phyloP scores from a whole-genome alignment of 1,140 invertebrate genomes.

The Aphis craccivora region DNA sequence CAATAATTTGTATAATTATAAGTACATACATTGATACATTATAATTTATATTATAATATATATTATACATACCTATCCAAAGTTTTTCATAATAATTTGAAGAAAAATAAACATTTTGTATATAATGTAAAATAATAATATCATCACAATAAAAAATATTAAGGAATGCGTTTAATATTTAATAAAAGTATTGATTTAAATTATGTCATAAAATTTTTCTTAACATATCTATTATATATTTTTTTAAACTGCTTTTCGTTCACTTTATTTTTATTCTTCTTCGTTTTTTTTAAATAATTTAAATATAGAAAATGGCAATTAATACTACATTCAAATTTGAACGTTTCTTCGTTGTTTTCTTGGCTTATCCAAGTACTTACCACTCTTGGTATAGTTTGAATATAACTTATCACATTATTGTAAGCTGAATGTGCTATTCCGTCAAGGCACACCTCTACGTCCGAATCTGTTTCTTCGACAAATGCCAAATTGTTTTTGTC shows the following conservation, averaged over 20 bases:
- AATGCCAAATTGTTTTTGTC: constrained; percentile 13
- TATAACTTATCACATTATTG: neutral
- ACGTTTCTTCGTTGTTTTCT: neutral
- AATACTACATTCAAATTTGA: constrained; percentile 1
- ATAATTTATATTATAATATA: neutral
- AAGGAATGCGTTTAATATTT: neutral
- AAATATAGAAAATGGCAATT: neutral
- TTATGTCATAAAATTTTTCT: neutral
- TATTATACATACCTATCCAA: too few species aligned
- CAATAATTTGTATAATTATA: neutral
- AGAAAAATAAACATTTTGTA: too few species aligned
- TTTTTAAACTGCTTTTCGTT: constrained; percentile 38
- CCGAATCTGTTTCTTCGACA: constrained; percentile 21
- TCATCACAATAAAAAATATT: neutral
- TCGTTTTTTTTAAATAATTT: neutral
- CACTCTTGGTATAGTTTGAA: neutral
- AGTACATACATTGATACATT: too few species aligned
- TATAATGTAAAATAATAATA: neutral
- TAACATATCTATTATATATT: constrained; percentile 27
- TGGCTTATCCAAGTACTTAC: neutral
- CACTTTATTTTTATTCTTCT: neutral
- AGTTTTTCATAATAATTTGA: too few species aligned
- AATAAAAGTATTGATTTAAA: neutral
- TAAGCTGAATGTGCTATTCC: neutral
- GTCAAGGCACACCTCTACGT: neutral